Percentiles rank a stretch among this genome's conserved stretches.
Evolutionary conservation across 2,797 vertebrate genomes (phyloP).

Genomic region (Lophura swinhoii): DNA sequence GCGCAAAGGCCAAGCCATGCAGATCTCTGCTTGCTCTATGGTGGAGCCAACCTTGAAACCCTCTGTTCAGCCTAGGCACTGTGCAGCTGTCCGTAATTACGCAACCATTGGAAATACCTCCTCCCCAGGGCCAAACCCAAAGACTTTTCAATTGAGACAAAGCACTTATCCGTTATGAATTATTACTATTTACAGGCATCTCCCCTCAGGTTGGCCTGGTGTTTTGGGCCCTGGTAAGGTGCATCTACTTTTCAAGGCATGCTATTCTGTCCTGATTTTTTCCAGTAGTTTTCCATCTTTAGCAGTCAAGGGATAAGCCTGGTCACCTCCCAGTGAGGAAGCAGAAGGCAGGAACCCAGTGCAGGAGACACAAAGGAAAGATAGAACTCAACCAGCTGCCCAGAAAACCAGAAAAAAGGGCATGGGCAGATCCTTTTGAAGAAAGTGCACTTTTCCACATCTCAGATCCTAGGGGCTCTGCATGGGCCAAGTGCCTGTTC

Average conservation of each 20-base stretch:
- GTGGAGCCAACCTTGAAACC: neutral
- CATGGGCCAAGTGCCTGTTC: accelerated
- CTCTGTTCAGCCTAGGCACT: neutral
- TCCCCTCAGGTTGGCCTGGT: neutral
- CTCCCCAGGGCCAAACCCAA: neutral
- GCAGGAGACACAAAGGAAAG: neutral
- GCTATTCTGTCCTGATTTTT: neutral
- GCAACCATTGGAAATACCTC: neutral
- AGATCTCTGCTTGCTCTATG: neutral
- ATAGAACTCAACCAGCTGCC: neutral
- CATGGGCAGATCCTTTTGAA: neutral
- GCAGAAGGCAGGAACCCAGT: neutral
- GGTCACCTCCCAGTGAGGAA: neutral
- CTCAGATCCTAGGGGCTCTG: neutral
- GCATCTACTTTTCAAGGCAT: neutral
- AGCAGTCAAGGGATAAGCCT: neutral
- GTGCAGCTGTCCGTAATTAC: neutral
- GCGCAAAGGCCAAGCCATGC: neutral
- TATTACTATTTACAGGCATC: neutral
- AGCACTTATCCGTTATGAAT: neutral
- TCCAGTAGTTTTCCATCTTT: neutral
- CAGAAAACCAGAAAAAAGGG: neutral
- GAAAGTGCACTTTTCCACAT: neutral
- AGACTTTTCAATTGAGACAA: neutral
- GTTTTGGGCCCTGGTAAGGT: neutral